A percentile compares a stretch with the other conserved stretches of the same genome.
Evolutionary conservation across 64 coral and sea anemone genomes (phyloP).

Genomic region (Astreopora myriophthalma): DNA sequence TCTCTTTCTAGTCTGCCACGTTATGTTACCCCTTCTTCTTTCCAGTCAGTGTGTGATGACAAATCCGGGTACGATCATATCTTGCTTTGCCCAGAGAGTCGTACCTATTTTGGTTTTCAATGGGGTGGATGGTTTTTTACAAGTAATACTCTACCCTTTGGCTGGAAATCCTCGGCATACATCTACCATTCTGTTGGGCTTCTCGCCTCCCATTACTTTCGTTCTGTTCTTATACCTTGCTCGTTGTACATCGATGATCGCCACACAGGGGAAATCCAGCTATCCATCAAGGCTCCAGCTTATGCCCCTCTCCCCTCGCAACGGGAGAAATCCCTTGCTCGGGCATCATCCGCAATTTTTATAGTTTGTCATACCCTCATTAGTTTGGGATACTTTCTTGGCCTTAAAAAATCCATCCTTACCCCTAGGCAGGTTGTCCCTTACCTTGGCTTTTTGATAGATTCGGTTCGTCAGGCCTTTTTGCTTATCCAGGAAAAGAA

Average conservation of each 20-base stretch:
- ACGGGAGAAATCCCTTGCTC: neutral
- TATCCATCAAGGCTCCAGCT: neutral
- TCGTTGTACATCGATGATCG: constrained; percentile 3
- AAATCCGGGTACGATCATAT: constrained; percentile 10
- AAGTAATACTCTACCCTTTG: neutral
- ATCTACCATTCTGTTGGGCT: constrained; percentile 10
- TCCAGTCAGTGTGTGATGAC: constrained; percentile 13
- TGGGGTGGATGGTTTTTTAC: neutral
- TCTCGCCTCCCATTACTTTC: neutral
- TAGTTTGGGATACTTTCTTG: constrained; percentile 9
- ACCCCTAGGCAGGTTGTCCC: neutral
- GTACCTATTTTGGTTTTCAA: neutral
- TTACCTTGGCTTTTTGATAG: neutral
- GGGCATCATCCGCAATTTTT: constrained; percentile 20
- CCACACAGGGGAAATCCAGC: neutral
- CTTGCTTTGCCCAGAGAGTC: neutral
- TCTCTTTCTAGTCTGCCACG: neutral
- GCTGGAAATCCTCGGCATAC: neutral
- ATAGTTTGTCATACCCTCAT: constrained; percentile 35
- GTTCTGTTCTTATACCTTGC: neutral
- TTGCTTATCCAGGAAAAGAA: neutral
- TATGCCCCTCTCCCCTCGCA: neutral
- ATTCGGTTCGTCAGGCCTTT: constrained; percentile 34
- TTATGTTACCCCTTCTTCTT: neutral
- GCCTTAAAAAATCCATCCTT: constrained; percentile 6